A percentile compares a stretch with the other conserved stretches of the same genome.
Evolutionary conservation across 1,140 invertebrate genomes (phyloP).

Genomic region (Trachymyrmex septentrionalis): DNA sequence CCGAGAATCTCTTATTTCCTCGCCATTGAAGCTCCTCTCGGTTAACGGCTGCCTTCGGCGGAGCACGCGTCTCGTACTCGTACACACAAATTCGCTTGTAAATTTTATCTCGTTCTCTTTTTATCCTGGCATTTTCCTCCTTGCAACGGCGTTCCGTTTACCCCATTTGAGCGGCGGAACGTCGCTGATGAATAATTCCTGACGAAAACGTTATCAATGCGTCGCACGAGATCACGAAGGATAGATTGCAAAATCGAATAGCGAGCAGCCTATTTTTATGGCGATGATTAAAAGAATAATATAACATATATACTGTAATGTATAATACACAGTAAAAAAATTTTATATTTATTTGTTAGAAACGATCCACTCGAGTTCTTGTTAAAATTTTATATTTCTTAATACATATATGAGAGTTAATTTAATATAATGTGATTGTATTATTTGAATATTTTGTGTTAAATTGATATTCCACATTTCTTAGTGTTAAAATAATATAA

Average conservation of each 20-base stretch:
- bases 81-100: slow-evolving; percentile 49
- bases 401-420: no score
- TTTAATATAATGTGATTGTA: no score
- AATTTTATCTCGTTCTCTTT: slow-evolving; percentile 13
- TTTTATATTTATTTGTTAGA: no score
- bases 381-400: no score
- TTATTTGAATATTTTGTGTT: no score
- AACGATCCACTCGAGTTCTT: no score
- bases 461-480: no score
- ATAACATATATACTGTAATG: background rate
- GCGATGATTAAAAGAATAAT: background rate
- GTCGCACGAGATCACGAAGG: slow-evolving; percentile 5
- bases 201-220: slow-evolving; percentile 5
- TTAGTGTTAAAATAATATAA: no score
- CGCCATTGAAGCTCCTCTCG: slow-evolving; percentile 37
- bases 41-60: slow-evolving; percentile 24
- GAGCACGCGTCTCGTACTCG: slow-evolving; percentile 36
- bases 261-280: background rate
- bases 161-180: slow-evolving; percentile 43
- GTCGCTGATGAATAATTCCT: slow-evolving; percentile 47
- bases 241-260: background rate
- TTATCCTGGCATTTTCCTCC: slow-evolving; percentile 7
- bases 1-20: slow-evolving; percentile 52
- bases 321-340: no score
- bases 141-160: slow-evolving; percentile 38